Evolutionary conservation across 2,797 vertebrate species (phyloP).

Genomic region (Brachymystax lenok): DNA sequence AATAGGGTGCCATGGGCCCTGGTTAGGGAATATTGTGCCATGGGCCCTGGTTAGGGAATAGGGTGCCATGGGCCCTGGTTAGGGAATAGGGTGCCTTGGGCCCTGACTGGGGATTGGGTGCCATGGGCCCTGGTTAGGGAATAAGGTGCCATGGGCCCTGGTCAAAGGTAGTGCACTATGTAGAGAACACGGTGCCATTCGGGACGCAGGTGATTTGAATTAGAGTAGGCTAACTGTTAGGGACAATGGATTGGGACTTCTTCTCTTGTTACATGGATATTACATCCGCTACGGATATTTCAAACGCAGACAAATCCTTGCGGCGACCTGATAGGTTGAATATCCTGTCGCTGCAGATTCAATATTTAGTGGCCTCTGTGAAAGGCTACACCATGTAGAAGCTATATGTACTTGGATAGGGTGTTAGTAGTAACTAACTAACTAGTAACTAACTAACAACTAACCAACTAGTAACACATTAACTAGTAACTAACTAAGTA

Average conservation of each 20-base stretch:
- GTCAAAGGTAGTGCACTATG: background rate
- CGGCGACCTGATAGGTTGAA: background rate
- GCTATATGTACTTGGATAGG: no score
- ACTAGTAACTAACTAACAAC: no score
- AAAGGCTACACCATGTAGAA: no score
- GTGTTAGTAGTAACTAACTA: no score
- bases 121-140: background rate
- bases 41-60: no score
- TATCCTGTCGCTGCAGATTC: background rate
- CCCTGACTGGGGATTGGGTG: background rate
- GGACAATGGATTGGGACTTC: background rate
- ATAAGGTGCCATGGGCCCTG: background rate
- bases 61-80: background rate
- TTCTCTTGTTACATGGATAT: background rate
- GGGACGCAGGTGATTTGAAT: background rate
- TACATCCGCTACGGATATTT: background rate
- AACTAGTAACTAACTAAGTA: no score
- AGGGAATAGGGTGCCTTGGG: background rate
- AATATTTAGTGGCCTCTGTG: background rate
- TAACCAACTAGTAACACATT: no score
- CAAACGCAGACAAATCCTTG: background rate
- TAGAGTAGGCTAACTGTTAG: conserved; percentile 41
- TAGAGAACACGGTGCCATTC: background rate
- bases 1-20: background rate
- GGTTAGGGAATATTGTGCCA: no score